Conservation (phyloP, 2,113 vertebrate species). For the Oreochromis niloticus region DNA sequence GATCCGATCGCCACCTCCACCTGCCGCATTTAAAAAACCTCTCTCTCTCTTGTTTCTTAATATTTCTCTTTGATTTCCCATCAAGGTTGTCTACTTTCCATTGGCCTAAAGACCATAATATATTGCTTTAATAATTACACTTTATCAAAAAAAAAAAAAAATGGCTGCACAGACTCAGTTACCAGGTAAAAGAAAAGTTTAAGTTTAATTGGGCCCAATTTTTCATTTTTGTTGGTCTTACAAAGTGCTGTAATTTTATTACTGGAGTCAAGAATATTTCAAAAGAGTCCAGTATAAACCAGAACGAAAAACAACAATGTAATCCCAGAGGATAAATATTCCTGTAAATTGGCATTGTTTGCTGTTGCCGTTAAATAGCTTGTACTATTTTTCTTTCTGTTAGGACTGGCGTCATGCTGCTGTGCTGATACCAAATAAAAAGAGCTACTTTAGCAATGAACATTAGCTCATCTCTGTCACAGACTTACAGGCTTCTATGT, state of each 20-base stretch:
- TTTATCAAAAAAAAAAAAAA: not conserved
- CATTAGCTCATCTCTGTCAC: not conserved
- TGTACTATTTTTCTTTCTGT: not conserved
- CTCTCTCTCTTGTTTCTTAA: not conserved
- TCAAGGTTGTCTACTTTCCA: not conserved
- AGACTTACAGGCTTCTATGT: not conserved
- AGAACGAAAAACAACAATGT: not conserved
- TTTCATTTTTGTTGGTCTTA: not conserved
- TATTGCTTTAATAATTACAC: not conserved
- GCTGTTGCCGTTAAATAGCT: not conserved
- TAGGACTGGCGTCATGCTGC: not conserved
- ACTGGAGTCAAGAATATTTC: not conserved
- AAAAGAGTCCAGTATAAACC: not conserved
- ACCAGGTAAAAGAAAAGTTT: not conserved
- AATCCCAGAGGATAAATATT: not conserved
- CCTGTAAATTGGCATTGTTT: not conserved
- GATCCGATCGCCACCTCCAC: not conserved
- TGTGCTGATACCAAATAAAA: not conserved
- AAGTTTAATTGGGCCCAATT: not conserved
- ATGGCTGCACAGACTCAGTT: not conserved
- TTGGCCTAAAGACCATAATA: not conserved
- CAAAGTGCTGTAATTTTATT: not conserved
- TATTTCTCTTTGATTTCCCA: not conserved
- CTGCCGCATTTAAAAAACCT: not conserved
- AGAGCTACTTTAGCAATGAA: not conserved